These are phyloP conservation scores for Chloropsis hardwickii DNA, from an alignment of 2,113 vertebrate species.

Conservation along the genomic window DNA sequence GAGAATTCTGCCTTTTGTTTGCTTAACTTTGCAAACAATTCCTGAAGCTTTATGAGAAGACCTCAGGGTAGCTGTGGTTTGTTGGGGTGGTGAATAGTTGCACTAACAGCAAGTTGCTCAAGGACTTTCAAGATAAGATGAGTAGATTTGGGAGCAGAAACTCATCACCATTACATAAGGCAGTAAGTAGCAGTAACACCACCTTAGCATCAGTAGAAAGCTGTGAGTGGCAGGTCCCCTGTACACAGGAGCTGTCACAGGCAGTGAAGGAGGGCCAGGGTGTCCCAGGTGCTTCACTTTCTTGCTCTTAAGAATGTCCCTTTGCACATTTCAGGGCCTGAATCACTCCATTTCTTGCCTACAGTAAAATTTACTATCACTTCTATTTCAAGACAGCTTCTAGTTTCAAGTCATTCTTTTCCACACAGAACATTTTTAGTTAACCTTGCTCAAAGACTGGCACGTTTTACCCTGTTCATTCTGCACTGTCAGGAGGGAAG, in stretches of 20 bases:
- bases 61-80: background rate
- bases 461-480: accelerated
- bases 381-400: background rate
- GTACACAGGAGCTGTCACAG: accelerated
- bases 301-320: background rate
- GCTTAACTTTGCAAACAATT: background rate
- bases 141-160: background rate
- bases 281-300: background rate
- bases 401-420: background rate
- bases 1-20: background rate
- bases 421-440: background rate
- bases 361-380: background rate
- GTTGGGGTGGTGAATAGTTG: background rate
- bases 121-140: background rate
- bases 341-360: background rate
- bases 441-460: no score
- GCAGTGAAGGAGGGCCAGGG: no score
- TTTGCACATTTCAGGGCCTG: background rate
- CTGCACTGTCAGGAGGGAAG: conserved; percentile 79
- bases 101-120: background rate
- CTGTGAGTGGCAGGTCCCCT: background rate
- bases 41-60: no score
- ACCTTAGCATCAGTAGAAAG: background rate
- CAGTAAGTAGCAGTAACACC: background rate
- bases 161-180: accelerated